phyloP scores from a whole-genome alignment of 2,888 invertebrate species.

The Choreutis nemorana region DNA sequence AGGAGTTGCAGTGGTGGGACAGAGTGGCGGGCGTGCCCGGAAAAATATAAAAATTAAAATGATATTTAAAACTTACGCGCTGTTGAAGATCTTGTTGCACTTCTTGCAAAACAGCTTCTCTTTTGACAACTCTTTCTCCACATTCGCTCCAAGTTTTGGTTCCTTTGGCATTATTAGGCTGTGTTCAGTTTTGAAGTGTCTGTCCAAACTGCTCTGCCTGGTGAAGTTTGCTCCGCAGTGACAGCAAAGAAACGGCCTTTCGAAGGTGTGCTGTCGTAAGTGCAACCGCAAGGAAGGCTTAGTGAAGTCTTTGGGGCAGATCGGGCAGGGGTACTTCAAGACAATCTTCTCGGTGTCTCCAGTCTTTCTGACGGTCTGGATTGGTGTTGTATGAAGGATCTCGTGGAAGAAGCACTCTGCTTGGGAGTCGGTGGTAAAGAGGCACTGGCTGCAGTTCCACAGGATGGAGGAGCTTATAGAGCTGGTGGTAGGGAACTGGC shows the following conservation, averaged over 20 bases:
- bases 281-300: slow-evolving; percentile 75
- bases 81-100: slow-evolving; percentile 29
- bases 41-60: no score
- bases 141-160: slow-evolving; percentile 14
- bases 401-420: slow-evolving; percentile 79
- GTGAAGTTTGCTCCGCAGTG: slow-evolving; percentile 72
- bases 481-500: slow-evolving; percentile 37
- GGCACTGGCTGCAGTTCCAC: slow-evolving; percentile 69
- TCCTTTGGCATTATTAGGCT: slow-evolving; percentile 20
- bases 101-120: slow-evolving; percentile 24
- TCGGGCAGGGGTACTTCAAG: slow-evolving; percentile 70
- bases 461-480: slow-evolving; percentile 25
- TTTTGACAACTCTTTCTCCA: slow-evolving; percentile 13
- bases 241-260: slow-evolving; percentile 73
- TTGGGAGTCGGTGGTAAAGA: slow-evolving; percentile 69
- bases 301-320: slow-evolving; percentile 71
- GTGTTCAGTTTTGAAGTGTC: slow-evolving; percentile 67
- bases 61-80: no score
- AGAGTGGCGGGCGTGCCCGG: no score
- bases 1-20: no score
- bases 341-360: slow-evolving; percentile 27
- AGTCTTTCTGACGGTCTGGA: slow-evolving; percentile 22
- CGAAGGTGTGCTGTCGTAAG: slow-evolving; percentile 76
- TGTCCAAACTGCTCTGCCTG: slow-evolving; percentile 69
- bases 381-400: slow-evolving; percentile 68